Base-by-base conservation (phyloP, 2,797 vertebrate species). In the Trachurus trachurus region DNA sequence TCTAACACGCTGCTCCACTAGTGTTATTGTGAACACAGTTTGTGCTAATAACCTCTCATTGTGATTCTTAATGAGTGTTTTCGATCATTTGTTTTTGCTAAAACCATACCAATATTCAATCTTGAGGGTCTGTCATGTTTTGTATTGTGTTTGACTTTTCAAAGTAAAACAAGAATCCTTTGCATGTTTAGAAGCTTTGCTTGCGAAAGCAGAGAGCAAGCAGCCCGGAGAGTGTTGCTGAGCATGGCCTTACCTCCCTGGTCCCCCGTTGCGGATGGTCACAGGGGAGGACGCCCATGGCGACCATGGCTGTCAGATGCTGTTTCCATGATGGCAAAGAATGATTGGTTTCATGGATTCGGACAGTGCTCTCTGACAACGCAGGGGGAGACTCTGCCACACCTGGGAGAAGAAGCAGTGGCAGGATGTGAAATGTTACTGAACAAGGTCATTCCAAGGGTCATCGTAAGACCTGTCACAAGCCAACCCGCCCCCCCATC, bases 381-480 rank as follows among this genome's bases (percentile, higher is more conserved):
- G 21, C 76, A 47, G 26, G 26, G 26, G 80, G 87, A 58, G 70
- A 74, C 66, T 66, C 57, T 66, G 81, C 80, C 80, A 85, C 89
- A 94, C 94, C 92, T 93, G 93, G 92, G 92, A 94, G 85, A 89
- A 86, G 80, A 80, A 69, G 76, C 86, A 64, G 52, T 87, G 92
- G 92, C 90, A 90, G 89, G 80, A 93, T 90, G 88, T 90, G 89
- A 93, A 93, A 93, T 88, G 87, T 80, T 89, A 78, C 72, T 59
- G 83, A 89, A 83, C 92, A 94, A 94, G 92, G 93, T 94, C 87
- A 87, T 66, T 84, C 62, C 63, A 78, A 66, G 88, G 89, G 93
- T 94, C 90, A 90, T 56, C 17, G 76, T 78, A 3, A 82, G 88
- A 84, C 80, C 90, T 85, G 85, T 91, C 92, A 85, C 64, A 69